A percentile compares a stretch with the other conserved stretches of the same genome.
phyloP scores from a whole-genome alignment of 2,113 vertebrate genomes.

The Gavialis gangeticus region DNA sequence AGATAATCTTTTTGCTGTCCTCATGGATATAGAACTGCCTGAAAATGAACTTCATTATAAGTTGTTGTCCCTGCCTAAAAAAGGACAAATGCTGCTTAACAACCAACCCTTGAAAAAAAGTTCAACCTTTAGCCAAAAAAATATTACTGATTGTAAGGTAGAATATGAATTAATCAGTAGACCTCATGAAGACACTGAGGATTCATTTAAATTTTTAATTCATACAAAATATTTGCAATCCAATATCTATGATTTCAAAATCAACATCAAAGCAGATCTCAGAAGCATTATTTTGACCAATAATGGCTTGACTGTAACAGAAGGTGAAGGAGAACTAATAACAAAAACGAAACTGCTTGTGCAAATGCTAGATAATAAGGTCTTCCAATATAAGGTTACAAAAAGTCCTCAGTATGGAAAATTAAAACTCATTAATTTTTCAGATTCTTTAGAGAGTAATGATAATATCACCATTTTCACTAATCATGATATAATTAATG shows the following conservation, averaged over 20 bases:
- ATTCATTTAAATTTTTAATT: conserved; percentile 87
- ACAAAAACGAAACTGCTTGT: conserved; percentile 85
- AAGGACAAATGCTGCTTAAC: conserved; percentile 85
- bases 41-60: conserved; percentile 85
- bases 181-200: conserved; percentile 79
- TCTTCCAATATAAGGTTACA: conserved; percentile 84
- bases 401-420: conserved; percentile 86
- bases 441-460: conserved; percentile 79
- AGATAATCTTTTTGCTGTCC: conserved; percentile 80
- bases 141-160: conserved; percentile 82
- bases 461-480: conserved; percentile 84
- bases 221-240: conserved; percentile 87
- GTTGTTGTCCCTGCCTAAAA: conserved; percentile 83
- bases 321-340: conserved; percentile 90
- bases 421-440: conserved; percentile 82
- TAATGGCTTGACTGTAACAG: conserved; percentile 82
- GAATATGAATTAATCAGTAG: conserved; percentile 83
- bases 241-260: conserved; percentile 81
- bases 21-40: conserved; percentile 73
- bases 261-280: conserved; percentile 86
- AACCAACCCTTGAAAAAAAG: conserved; percentile 79
- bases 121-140: conserved; percentile 87
- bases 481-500: conserved; percentile 82
- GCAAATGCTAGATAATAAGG: conserved; percentile 82
- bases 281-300: conserved; percentile 85